Evolutionary conservation across 2,797 vertebrate species (phyloP).

Genomic region (Cuniculus paca): DNA sequence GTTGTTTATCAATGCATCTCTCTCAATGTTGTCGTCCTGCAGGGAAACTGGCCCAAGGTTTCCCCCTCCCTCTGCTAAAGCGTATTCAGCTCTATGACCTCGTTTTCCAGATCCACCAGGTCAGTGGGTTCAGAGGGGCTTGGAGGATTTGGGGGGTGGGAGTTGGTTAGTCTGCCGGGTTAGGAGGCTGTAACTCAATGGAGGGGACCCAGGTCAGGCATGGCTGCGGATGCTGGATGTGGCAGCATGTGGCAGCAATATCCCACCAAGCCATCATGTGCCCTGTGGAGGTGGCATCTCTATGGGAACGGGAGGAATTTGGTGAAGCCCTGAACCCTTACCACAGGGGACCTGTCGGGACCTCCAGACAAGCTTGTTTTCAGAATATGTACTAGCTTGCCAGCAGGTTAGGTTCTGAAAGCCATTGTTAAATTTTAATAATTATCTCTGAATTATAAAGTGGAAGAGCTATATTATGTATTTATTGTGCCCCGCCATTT

Average conservation of each 20-base stretch:
- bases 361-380: neutral
- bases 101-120: slow-evolving; percentile 84
- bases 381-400: neutral
- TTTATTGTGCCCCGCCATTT: neutral
- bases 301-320: neutral
- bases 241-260: neutral
- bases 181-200: neutral
- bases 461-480: neutral
- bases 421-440: neutral
- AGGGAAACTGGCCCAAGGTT: slow-evolving; percentile 85
- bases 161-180: neutral
- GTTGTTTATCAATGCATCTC: neutral
- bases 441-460: slow-evolving; percentile 8
- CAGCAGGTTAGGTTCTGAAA: neutral
- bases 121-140: slow-evolving; percentile 64
- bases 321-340: neutral
- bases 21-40: slow-evolving; percentile 55
- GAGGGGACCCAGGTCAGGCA: too few relatives aligned
- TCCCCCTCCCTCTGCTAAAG: slow-evolving; percentile 84
- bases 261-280: fast-evolving
- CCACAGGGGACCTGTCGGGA: neutral
- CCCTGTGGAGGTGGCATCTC: neutral
- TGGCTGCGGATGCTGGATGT: neutral
- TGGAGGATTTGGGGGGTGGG: neutral
- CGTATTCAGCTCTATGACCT: slow-evolving; percentile 83